A percentile compares a stretch with the other conserved stretches of the same genome.
Evolutionary conservation across 1,140 invertebrate species (phyloP).

Genomic region (Euwallacea similis): DNA sequence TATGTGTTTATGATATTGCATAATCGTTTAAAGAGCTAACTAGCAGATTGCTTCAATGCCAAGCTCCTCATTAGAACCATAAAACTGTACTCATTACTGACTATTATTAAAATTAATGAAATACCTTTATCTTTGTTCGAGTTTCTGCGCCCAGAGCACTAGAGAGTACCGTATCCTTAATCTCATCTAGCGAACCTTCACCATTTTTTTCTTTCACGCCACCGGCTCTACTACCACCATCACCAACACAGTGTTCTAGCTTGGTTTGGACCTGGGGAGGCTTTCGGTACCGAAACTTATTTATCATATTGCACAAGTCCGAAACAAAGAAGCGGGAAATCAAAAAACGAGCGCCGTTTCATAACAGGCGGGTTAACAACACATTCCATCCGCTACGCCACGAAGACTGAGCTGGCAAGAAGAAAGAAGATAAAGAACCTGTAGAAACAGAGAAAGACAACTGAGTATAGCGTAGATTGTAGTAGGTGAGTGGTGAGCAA

Average conservation of each 20-base stretch:
- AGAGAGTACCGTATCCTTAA: constrained; percentile 26
- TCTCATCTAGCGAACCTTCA: neutral
- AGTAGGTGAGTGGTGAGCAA: constrained; percentile 12
- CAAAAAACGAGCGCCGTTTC: constrained; percentile 8
- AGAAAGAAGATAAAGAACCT: constrained; percentile 11
- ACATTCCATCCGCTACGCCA: constrained; percentile 17
- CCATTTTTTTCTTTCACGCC: constrained; percentile 11
- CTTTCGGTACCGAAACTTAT: constrained; percentile 49
- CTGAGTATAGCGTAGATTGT: neutral
- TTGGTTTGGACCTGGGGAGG: constrained; percentile 31
- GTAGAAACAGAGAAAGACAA: constrained; percentile 21
- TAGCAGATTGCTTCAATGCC: neutral
- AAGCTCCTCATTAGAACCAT: neutral
- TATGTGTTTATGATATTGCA: neutral
- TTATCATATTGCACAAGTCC: constrained; percentile 43
- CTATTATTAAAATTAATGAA: neutral
- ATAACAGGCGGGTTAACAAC: constrained; percentile 20
- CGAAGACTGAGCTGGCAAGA: constrained; percentile 23
- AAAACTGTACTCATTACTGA: neutral
- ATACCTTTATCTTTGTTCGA: constrained; percentile 41
- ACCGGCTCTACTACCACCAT: neutral
- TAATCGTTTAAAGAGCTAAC: constrained; percentile 7
- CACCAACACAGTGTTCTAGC: neutral
- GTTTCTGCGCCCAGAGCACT: constrained; percentile 37
- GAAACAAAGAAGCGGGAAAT: constrained; percentile 19